phyloP scores from a whole-genome alignment of 1,140 invertebrate genomes.

The Planococcus citri region DNA sequence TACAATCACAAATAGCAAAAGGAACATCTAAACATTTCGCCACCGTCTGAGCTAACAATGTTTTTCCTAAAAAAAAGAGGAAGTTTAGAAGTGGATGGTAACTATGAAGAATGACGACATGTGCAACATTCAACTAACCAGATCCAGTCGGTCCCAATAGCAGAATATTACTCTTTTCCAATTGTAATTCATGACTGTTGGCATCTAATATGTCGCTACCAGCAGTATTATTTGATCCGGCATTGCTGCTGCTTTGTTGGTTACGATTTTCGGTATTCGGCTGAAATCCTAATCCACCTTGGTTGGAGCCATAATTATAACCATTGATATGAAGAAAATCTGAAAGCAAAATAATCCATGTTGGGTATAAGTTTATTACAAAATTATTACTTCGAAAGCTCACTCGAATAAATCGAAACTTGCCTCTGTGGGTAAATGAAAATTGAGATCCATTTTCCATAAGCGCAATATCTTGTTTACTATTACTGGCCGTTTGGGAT shows the following conservation, averaged over 20 bases:
- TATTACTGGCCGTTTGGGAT: slow-evolving; percentile 31
- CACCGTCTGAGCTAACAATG: slow-evolving; percentile 91
- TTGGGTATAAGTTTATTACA: neutral
- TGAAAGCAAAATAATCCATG: slow-evolving; percentile 33
- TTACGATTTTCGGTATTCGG: slow-evolving; percentile 33
- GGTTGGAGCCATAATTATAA: slow-evolving; percentile 45
- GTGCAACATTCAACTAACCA: slow-evolving; percentile 40
- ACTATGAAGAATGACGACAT: neutral
- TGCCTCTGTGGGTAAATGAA: slow-evolving; percentile 61
- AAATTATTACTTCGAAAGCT: too few relatives aligned
- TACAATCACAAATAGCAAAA: slow-evolving; percentile 99
- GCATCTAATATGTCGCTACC: slow-evolving; percentile 80
- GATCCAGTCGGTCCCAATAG: slow-evolving; percentile 94
- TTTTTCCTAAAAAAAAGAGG: slow-evolving; percentile 66
- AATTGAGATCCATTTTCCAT: slow-evolving; percentile 53
- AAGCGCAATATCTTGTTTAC: slow-evolving; percentile 37
- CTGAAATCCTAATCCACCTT: neutral
- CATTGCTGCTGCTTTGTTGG: slow-evolving; percentile 26
- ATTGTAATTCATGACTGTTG: slow-evolving; percentile 65
- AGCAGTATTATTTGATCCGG: slow-evolving; percentile 34
- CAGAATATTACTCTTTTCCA: slow-evolving; percentile 97
- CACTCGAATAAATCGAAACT: slow-evolving; percentile 23
- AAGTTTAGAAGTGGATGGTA: neutral
- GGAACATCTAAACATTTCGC: slow-evolving; percentile 92
- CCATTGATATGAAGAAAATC: slow-evolving; percentile 75